These are phyloP conservation scores for Cotesia chilonis DNA, from an alignment of 1,140 invertebrate genomes.

Conservation along the genomic window DNA sequence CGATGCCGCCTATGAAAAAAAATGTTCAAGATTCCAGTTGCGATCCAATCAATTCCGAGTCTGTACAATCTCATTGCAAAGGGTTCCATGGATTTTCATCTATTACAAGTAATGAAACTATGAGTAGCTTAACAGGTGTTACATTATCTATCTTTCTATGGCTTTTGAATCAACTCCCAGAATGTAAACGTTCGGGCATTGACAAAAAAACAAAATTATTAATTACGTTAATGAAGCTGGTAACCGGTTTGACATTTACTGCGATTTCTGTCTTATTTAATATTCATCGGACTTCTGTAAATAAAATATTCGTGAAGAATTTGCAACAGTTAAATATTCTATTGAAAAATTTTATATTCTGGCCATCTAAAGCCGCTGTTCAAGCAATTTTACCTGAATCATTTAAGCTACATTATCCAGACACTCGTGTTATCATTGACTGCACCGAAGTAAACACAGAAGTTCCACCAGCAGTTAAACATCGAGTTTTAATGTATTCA, in stretches of 20 bases:
- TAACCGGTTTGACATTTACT: slow-evolving; percentile 33
- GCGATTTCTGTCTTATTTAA: slow-evolving; percentile 31
- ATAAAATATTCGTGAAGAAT: slow-evolving; percentile 37
- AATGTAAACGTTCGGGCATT: slow-evolving; percentile 14
- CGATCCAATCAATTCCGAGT: slow-evolving; percentile 32
- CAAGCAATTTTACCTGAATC: slow-evolving; percentile 40
- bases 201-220: slow-evolving; percentile 29
- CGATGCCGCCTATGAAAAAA: slow-evolving; percentile 4
- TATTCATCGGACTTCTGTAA: slow-evolving; percentile 33
- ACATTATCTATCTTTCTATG: slow-evolving; percentile 1
- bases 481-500: slow-evolving; percentile 39
- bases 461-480: slow-evolving; percentile 36
- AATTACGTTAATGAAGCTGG: slow-evolving; percentile 36
- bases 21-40: slow-evolving; percentile 31
- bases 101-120: neutral
- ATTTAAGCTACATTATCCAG: slow-evolving; percentile 46
- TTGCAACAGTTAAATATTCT: slow-evolving; percentile 20
- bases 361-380: slow-evolving; percentile 32
- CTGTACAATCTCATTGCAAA: neutral
- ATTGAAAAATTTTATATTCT: slow-evolving; percentile 35
- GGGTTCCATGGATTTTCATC: slow-evolving; percentile 12
- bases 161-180: slow-evolving; percentile 29
- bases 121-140: neutral
- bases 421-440: slow-evolving; percentile 48
- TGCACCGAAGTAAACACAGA: slow-evolving; percentile 48